Conservation (phyloP, 2,797 vertebrate genomes). For the Buphagus erythrorhynchus region DNA sequence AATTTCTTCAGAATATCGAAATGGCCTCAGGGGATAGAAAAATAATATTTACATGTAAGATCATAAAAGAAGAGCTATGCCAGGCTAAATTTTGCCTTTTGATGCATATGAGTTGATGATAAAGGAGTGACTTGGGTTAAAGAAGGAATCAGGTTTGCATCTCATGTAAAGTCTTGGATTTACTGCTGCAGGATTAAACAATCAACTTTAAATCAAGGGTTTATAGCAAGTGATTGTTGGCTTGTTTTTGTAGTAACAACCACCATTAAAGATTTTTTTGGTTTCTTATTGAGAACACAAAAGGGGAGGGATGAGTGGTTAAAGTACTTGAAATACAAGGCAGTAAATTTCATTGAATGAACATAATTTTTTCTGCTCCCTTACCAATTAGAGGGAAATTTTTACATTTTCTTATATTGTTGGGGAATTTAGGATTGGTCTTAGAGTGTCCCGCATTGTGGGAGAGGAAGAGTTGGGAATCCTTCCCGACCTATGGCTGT, state of each 20-base stretch:
- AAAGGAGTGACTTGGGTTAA: not conserved
- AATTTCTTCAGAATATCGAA: constrained; percentile 18
- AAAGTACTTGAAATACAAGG: not conserved
- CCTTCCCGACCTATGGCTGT: not conserved
- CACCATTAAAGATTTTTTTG: not conserved
- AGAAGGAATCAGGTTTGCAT: not conserved
- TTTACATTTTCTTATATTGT: not conserved
- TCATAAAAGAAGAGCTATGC: not conserved
- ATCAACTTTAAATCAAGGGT: not conserved
- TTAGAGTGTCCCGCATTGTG: not conserved
- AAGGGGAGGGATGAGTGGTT: not conserved
- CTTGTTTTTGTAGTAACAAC: not conserved
- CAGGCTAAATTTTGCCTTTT: not conserved
- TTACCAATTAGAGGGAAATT: not conserved
- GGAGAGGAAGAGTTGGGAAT: not conserved
- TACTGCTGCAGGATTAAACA: constrained; percentile 16
- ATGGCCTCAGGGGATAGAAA: not conserved
- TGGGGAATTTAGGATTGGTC: not conserved
- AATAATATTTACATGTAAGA: constrained; percentile 14
- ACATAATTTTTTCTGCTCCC: not conserved
- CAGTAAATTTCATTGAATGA: not conserved
- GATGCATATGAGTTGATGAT: not conserved
- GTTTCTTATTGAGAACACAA: not conserved
- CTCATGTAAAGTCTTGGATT: not conserved
- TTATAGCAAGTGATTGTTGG: not conserved